Evolutionary conservation across 2,113 vertebrate species (phyloP).

Genomic region (Columba janthina): DNA sequence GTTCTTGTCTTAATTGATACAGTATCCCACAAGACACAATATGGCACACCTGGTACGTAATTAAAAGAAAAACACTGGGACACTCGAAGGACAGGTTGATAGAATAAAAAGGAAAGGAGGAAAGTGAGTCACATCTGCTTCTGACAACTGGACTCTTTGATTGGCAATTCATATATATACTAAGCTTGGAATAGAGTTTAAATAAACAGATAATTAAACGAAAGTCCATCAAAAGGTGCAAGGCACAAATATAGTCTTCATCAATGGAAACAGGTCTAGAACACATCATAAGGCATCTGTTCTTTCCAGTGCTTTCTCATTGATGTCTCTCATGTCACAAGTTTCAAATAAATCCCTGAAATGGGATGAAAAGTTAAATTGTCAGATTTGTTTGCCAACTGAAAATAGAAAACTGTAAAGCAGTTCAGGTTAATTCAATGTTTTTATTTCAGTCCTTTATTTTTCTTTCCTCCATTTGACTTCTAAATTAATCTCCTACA

Average conservation of each 20-base stretch:
- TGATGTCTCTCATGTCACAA: not conserved
- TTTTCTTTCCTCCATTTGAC: not conserved
- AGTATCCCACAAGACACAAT: constrained; percentile 18
- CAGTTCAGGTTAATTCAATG: not conserved
- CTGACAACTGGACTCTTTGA: not conserved
- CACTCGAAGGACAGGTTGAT: not conserved
- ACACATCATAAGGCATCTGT: not conserved
- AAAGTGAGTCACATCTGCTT: not conserved
- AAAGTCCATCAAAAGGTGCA: not conserved
- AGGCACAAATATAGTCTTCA: not conserved
- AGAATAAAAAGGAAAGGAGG: not conserved
- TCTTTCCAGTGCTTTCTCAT: not conserved
- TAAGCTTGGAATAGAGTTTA: not conserved
- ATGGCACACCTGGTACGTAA: not conserved
- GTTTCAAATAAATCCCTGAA: not conserved
- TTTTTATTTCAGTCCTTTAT: not conserved
- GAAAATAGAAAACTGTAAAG: not conserved
- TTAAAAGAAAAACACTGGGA: constrained; percentile 24
- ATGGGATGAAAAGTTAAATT: not conserved
- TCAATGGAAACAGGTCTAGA: not conserved
- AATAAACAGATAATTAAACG: not conserved
- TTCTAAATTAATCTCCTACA: not conserved
- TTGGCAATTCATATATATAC: not conserved
- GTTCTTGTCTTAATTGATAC: constrained; percentile 42
- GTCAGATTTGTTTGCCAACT: not conserved